phyloP scores from a whole-genome alignment of 1,140 invertebrate genomes.

The Proales similis region DNA sequence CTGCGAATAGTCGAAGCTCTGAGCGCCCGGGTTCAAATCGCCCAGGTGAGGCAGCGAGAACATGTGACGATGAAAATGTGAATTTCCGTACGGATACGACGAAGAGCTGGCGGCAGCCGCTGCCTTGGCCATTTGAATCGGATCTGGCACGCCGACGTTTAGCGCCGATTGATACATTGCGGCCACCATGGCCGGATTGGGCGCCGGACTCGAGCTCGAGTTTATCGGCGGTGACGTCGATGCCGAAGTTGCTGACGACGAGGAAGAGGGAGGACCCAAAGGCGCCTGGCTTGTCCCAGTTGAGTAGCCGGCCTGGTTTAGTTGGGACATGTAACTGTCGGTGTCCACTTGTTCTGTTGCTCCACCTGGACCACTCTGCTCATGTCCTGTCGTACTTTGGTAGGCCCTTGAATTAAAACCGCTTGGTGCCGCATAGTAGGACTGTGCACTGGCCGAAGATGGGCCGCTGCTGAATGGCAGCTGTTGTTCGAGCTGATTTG shows the following conservation, averaged over 20 bases:
- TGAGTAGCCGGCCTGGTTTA: too few species aligned
- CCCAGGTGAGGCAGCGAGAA: background rate
- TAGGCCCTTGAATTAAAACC: too few species aligned
- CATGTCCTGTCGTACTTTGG: too few species aligned
- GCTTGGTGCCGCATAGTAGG: too few species aligned
- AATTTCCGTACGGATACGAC: constrained; percentile 17
- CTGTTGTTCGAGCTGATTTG: too few species aligned
- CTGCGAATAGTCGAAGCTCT: constrained; percentile 11
- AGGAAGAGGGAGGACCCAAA: constrained; percentile 31
- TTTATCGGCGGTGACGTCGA: constrained; percentile 19
- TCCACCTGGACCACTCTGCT: too few species aligned
- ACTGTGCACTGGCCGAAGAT: too few species aligned
- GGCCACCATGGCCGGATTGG: constrained; percentile 10
- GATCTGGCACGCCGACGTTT: constrained; percentile 13
- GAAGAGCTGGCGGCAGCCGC: constrained; percentile 1
- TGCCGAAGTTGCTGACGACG: constrained; percentile 12
- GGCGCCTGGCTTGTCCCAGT: too few species aligned
- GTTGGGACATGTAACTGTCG: too few species aligned
- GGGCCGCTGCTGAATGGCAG: too few species aligned
- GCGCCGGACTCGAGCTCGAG: background rate
- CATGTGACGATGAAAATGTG: constrained; percentile 27
- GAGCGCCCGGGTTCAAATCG: too few species aligned
- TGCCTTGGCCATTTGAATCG: constrained; percentile 11
- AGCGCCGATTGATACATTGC: constrained; percentile 30
- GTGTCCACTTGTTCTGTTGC: too few species aligned